A percentile compares a stretch with the other conserved stretches of the same genome.
Conservation (phyloP, 2,797 vertebrate species). For the Garrulus glandarius region DNA sequence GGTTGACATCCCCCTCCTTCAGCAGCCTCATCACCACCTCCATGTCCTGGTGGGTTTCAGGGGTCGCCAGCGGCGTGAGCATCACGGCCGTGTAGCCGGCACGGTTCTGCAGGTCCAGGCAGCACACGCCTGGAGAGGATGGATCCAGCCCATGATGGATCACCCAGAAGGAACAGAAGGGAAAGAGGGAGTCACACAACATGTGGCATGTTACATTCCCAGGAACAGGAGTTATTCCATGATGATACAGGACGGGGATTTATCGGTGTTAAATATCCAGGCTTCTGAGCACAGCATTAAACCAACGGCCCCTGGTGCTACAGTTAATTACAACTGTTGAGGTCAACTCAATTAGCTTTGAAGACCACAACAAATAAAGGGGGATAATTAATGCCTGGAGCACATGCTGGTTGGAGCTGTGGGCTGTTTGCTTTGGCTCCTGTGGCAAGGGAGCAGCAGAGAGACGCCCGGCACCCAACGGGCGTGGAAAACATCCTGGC, state of each 20-base stretch:
- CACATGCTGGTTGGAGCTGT: not conserved
- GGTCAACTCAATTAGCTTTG: not conserved
- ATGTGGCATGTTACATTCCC: not conserved
- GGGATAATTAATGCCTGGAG: not conserved
- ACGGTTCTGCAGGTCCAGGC: constrained; percentile 90
- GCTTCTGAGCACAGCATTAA: not conserved
- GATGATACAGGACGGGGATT: not conserved
- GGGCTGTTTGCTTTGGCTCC: not conserved
- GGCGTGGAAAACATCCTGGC: not conserved
- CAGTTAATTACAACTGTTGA: not conserved
- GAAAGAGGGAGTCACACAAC: not conserved
- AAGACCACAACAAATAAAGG: not conserved
- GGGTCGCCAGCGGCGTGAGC: constrained; percentile 89
- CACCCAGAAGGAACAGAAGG: not conserved
- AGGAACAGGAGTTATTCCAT: not conserved
- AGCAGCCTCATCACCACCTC: constrained; percentile 90
- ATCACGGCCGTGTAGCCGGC: constrained; percentile 95
- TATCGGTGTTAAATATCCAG: not conserved
- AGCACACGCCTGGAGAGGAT: constrained; percentile 81
- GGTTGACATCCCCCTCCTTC: constrained; percentile 87
- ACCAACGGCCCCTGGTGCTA: not conserved
- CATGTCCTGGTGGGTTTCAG: constrained; percentile 88
- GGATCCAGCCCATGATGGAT: accelerated
- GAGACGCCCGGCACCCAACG: accelerated
- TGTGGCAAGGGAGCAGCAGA: not conserved